Evolutionary conservation across 2,797 vertebrate species (phyloP).

Genomic region (Sebastes kiyomatsui): DNA sequence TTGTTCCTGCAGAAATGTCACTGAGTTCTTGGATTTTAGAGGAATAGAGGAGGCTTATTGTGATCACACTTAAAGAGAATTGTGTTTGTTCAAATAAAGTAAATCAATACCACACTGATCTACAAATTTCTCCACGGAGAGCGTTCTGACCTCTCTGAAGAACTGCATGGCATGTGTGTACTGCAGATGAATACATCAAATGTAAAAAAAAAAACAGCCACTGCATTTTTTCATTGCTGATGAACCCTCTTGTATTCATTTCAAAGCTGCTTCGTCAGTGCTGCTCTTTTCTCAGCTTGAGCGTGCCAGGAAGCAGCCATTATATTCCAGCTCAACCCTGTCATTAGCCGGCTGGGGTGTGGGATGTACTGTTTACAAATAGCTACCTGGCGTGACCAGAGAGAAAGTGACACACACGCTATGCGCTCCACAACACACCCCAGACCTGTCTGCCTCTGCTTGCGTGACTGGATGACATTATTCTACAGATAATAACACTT

Average conservation of each 20-base stretch:
- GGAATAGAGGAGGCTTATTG: too few relatives aligned
- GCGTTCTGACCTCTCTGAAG: background rate
- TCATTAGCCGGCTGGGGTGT: slow-evolving; percentile 53
- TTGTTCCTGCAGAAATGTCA: background rate
- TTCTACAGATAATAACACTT: background rate
- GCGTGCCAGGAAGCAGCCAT: slow-evolving; percentile 37
- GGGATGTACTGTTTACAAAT: slow-evolving; percentile 59
- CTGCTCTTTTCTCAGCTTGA: slow-evolving; percentile 43
- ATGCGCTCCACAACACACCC: background rate
- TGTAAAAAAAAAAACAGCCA: too few relatives aligned
- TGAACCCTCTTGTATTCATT: slow-evolving; percentile 18
- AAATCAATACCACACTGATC: background rate
- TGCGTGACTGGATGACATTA: background rate
- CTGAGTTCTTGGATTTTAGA: background rate
- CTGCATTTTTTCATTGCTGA: background rate
- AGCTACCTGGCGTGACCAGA: slow-evolving; percentile 47
- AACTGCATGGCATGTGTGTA: background rate
- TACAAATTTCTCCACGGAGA: background rate
- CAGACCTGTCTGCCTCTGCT: background rate
- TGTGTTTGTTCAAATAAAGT: background rate
- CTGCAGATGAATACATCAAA: background rate
- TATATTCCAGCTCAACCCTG: slow-evolving; percentile 52
- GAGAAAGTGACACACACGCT: slow-evolving; percentile 53
- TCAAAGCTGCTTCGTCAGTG: slow-evolving; percentile 32
- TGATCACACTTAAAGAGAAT: background rate